Evolutionary conservation across 2,113 vertebrate genomes (phyloP).

Genomic region (Pseudorectes ferrugineus): DNA sequence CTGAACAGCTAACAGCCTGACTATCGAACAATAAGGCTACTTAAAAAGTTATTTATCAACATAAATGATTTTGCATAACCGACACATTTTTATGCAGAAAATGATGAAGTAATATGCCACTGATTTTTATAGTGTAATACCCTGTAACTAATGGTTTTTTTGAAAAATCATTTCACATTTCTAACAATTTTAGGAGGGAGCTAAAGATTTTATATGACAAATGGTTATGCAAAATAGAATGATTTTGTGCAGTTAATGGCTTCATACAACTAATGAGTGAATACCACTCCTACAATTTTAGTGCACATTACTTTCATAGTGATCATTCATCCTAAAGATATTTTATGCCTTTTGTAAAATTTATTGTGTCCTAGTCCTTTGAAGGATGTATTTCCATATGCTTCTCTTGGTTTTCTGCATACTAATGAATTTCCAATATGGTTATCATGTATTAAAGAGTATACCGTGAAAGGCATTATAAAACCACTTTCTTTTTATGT

Average conservation of each 20-base stretch:
- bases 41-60: slow-evolving; percentile 70
- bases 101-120: slow-evolving; percentile 50
- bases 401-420: slow-evolving; percentile 30
- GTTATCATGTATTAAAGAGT: background rate
- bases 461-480: background rate
- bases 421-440: background rate
- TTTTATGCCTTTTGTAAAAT: slow-evolving; percentile 50
- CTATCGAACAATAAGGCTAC: slow-evolving; percentile 50
- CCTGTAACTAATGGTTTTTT: slow-evolving; percentile 60
- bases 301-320: slow-evolving; percentile 32
- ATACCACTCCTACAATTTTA: slow-evolving; percentile 49
- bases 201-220: slow-evolving; percentile 69
- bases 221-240: slow-evolving; percentile 55
- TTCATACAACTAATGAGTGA: slow-evolving; percentile 62
- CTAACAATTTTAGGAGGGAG: slow-evolving; percentile 58
- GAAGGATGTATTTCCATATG: slow-evolving; percentile 37
- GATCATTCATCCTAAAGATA: slow-evolving; percentile 52
- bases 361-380: slow-evolving; percentile 37
- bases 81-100: slow-evolving; percentile 60
- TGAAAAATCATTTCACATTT: slow-evolving; percentile 62
- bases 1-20: slow-evolving; percentile 32
- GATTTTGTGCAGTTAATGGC: slow-evolving; percentile 50
- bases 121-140: slow-evolving; percentile 58
- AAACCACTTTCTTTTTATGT: background rate
- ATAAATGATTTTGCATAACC: slow-evolving; percentile 59